phyloP scores from a whole-genome alignment of 2,797 vertebrate genomes.

The Kryptopterus vitreolus region DNA sequence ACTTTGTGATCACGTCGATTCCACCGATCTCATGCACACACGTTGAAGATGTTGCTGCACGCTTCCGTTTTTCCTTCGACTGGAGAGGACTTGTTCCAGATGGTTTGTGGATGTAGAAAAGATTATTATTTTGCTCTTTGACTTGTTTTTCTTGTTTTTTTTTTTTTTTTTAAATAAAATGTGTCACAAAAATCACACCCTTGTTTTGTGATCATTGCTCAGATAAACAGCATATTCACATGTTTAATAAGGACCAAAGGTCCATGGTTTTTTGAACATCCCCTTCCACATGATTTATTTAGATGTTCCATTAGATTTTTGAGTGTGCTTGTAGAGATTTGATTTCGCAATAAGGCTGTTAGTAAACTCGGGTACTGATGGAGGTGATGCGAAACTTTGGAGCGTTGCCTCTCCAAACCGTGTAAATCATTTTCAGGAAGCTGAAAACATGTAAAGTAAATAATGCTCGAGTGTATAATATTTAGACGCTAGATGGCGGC shows the following conservation, averaged over 20 bases:
- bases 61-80: background rate
- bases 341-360: no score
- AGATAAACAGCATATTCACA: background rate
- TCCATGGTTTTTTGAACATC: no score
- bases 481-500: slow-evolving; percentile 31
- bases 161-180: slow-evolving; percentile 74
- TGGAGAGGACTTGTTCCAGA: slow-evolving; percentile 65
- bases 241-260: no score
- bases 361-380: no score
- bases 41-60: slow-evolving; percentile 37
- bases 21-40: background rate
- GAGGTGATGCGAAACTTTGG: no score
- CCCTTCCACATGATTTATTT: no score
- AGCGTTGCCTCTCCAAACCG: no score
- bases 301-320: background rate
- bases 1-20: slow-evolving; percentile 27
- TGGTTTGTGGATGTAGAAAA: slow-evolving; percentile 72
- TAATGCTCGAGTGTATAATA: background rate
- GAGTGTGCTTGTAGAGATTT: no score
- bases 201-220: background rate
- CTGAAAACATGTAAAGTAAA: no score
- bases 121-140: slow-evolving; percentile 67
- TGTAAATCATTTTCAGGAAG: no score
- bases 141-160: slow-evolving; percentile 45
- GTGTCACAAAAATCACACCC: slow-evolving; percentile 66